Evolutionary conservation across 30 jellyfish, hydroid and myxozoan genomes (phyloP).

Genomic region (Catostylus mosaicus): DNA sequence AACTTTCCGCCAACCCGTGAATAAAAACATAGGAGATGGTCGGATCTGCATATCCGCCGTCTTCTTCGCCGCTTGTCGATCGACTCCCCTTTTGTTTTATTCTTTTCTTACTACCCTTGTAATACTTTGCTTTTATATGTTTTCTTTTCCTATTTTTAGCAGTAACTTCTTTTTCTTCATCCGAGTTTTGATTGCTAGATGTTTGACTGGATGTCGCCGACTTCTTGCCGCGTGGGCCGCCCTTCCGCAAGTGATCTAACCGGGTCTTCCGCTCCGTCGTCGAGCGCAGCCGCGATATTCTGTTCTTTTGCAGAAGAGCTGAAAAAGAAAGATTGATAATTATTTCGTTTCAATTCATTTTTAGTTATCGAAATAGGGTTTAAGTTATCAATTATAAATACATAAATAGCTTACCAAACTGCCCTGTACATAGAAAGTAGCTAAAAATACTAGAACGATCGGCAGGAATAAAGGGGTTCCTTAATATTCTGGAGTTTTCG

Average conservation of each 20-base stretch:
- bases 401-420: too few species aligned
- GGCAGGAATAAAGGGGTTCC: too few species aligned
- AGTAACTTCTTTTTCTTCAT: constrained; percentile 38
- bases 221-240: constrained; percentile 58
- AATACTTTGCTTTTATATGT: constrained; percentile 38
- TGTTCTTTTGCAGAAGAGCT: constrained; percentile 92
- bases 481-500: too few species aligned
- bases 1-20: constrained; percentile 77
- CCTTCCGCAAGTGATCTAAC: constrained; percentile 91
- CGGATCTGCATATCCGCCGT: constrained; percentile 76
- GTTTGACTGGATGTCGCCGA: constrained; percentile 38
- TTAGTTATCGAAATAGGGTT: too few species aligned
- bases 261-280: constrained; percentile 92
- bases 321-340: too few species aligned
- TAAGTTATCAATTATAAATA: too few species aligned
- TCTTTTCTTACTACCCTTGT: constrained; percentile 62
- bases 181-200: constrained; percentile 49
- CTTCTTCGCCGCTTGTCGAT: constrained; percentile 50
- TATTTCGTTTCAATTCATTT: too few species aligned
- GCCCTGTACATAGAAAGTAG: too few species aligned
- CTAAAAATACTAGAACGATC: too few species aligned
- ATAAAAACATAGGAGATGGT: constrained; percentile 89
- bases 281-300: constrained; percentile 90
- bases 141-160: constrained; percentile 56
- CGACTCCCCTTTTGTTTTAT: constrained; percentile 25